These are phyloP conservation scores for Micrasema minimum DNA, from an alignment of 1,140 invertebrate species.

Conservation along the genomic window DNA sequence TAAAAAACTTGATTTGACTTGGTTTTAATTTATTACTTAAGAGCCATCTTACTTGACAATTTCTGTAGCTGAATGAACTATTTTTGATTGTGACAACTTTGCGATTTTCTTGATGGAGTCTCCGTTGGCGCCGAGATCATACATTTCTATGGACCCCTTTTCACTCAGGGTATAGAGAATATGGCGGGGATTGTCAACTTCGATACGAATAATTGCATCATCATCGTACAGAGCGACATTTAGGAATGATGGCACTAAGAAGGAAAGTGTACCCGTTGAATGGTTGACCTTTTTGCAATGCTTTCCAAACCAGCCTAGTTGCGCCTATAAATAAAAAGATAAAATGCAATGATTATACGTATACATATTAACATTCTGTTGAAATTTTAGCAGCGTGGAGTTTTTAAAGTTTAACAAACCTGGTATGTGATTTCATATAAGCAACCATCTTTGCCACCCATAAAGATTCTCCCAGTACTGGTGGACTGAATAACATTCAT, in stretches of 20 bases:
- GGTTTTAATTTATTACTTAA: too few species aligned
- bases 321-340: slow-evolving; percentile 68
- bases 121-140: slow-evolving; percentile 87
- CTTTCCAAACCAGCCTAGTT: slow-evolving; percentile 93
- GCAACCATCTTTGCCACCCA: slow-evolving; percentile 94
- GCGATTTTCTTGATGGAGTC: slow-evolving; percentile 77
- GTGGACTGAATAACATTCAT: slow-evolving; percentile 87
- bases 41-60: slow-evolving; percentile 76
- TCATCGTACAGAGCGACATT: slow-evolving; percentile 85
- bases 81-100: slow-evolving; percentile 81
- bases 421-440: slow-evolving; percentile 97
- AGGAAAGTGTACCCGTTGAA: slow-evolving; percentile 87
- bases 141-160: slow-evolving; percentile 85
- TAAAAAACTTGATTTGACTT: too few species aligned
- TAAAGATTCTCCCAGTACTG: slow-evolving; percentile 89
- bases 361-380: too few species aligned
- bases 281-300: slow-evolving; percentile 96
- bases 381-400: too few species aligned
- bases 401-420: slow-evolving; percentile 62
- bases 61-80: slow-evolving; percentile 80
- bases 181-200: slow-evolving; percentile 88
- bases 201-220: slow-evolving; percentile 90
- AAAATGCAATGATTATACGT: too few species aligned
- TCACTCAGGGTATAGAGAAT: slow-evolving; percentile 91
- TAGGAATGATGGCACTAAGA: slow-evolving; percentile 91